These are phyloP conservation scores for Synanthedon vespiformis DNA, from an alignment of 2,888 invertebrate genomes.

Conservation along the genomic window DNA sequence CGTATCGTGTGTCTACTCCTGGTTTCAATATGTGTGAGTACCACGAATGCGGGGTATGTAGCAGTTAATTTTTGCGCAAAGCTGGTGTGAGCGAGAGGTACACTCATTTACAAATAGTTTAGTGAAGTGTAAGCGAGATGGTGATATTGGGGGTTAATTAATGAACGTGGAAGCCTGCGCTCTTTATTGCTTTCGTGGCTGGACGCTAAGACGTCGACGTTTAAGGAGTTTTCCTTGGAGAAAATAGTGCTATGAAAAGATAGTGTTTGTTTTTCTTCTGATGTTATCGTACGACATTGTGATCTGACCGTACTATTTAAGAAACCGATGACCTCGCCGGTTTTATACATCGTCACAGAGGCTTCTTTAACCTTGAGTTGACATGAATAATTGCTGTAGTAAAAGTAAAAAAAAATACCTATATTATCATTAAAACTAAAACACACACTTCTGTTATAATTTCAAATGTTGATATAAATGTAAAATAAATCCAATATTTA, in stretches of 20 bases:
- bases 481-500: too few relatives aligned
- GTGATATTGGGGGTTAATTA: slow-evolving; percentile 63
- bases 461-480: too few relatives aligned
- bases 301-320: neutral
- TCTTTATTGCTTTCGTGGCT: slow-evolving; percentile 71
- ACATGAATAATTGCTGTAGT: too few relatives aligned
- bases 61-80: slow-evolving; percentile 73
- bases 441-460: too few relatives aligned
- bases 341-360: too few relatives aligned
- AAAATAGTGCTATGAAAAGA: slow-evolving; percentile 23
- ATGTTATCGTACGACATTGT: slow-evolving; percentile 7
- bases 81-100: slow-evolving; percentile 57
- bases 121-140: slow-evolving; percentile 48
- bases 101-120: slow-evolving; percentile 66
- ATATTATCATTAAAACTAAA: too few relatives aligned
- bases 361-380: too few relatives aligned
- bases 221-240: slow-evolving; percentile 63
- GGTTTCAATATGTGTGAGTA: slow-evolving; percentile 47
- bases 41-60: slow-evolving; percentile 55
- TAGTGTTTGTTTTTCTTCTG: slow-evolving; percentile 30
- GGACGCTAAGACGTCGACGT: slow-evolving; percentile 64
- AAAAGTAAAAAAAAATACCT: too few relatives aligned
- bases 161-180: slow-evolving; percentile 72
- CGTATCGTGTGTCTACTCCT: slow-evolving; percentile 10
- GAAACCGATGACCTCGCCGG: slow-evolving; percentile 1